A percentile compares a stretch with the other conserved stretches of the same genome.
These are phyloP conservation scores for Fulmarus glacialis DNA, from an alignment of 2,113 vertebrate species.

Conservation along the genomic window DNA sequence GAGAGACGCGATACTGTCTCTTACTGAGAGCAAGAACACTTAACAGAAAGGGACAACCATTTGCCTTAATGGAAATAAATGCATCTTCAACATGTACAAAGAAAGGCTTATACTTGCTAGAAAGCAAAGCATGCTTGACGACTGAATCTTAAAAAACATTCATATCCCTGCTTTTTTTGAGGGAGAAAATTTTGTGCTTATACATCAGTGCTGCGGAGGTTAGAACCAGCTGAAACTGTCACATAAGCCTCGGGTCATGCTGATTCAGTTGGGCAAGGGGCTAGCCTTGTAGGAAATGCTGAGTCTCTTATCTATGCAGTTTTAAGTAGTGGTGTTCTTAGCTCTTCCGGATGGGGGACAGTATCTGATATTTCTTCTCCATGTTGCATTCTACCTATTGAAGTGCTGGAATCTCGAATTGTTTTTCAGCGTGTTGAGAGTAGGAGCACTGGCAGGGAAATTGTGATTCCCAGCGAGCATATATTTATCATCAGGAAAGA, in stretches of 20 bases:
- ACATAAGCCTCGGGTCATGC: neutral
- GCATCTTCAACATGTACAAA: neutral
- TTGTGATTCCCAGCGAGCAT: neutral
- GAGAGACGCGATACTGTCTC: accelerated
- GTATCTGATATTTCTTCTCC: neutral
- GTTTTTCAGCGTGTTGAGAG: neutral
- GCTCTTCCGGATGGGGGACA: neutral
- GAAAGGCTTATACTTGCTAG: neutral
- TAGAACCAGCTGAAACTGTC: neutral
- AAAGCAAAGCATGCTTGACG: neutral
- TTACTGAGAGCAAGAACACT: neutral
- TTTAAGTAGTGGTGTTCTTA: neutral
- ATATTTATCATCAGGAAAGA: neutral
- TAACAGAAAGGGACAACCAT: neutral
- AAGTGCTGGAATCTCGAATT: neutral
- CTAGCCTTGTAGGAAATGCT: neutral
- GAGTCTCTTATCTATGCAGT: neutral
- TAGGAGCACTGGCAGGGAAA: neutral
- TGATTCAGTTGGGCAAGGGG: neutral
- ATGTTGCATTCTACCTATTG: neutral
- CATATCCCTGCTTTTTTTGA: neutral
- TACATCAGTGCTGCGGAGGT: neutral
- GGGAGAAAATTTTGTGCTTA: neutral
- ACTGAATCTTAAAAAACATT: neutral
- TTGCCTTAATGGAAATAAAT: neutral